Percentiles rank a stretch among this genome's conserved stretches.
phyloP scores from a whole-genome alignment of 2,113 vertebrate genomes.

The Brachypteracias leptosomus region DNA sequence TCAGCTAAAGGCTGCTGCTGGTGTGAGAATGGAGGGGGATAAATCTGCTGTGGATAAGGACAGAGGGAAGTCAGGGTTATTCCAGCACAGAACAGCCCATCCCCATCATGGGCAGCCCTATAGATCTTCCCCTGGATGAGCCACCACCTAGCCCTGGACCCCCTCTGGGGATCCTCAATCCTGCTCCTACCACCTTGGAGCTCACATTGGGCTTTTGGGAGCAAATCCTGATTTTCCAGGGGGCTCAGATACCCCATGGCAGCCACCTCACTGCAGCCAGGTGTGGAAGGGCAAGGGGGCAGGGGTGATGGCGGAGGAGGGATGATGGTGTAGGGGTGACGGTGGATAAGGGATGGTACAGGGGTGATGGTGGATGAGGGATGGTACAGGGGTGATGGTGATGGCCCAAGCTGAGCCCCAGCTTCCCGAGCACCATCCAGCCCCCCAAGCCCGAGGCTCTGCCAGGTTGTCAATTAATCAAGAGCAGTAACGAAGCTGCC shows the following conservation, averaged over 20 bases:
- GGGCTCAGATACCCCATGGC: rapidly evolving
- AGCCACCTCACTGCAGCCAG: not conserved
- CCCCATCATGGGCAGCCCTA: not conserved
- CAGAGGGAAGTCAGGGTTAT: not conserved
- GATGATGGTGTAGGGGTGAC: not conserved
- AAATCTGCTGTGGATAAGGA: rapidly evolving
- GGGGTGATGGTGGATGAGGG: not conserved
- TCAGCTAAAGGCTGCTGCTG: not conserved
- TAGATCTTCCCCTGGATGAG: rapidly evolving
- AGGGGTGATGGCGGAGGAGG: no score
- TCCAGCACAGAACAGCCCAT: not conserved
- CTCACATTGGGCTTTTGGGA: rapidly evolving
- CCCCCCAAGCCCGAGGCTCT: not conserved
- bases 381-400: rapidly evolving
- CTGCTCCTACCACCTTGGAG: not conserved
- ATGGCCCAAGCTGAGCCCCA: rapidly evolving
- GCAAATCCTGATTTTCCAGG: rapidly evolving
- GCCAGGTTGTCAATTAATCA: not conserved
- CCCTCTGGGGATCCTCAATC: not conserved
- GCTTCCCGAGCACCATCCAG: not conserved
- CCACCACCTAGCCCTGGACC: rapidly evolving
- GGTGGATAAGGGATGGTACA: not conserved
- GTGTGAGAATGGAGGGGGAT: not conserved
- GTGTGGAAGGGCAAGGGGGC: not conserved
- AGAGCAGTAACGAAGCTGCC: not conserved